phyloP scores from a whole-genome alignment of 2,888 invertebrate species.

The Ichneumoninae sp. region DNA sequence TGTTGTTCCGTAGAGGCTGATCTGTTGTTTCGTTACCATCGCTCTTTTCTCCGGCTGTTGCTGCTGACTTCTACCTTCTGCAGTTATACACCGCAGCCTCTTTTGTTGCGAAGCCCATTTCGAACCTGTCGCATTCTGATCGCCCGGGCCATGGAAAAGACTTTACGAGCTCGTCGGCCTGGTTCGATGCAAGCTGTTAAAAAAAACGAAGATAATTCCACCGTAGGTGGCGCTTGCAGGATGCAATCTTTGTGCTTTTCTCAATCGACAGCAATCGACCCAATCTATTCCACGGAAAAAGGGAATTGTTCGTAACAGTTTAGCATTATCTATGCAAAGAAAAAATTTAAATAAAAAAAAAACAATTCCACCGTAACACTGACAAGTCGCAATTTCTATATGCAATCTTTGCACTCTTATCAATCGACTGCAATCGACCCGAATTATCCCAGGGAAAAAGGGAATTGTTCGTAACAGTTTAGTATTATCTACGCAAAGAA shows the following conservation, averaged over 20 bases:
- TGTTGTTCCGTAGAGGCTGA: constrained; percentile 23
- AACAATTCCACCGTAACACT: not conserved
- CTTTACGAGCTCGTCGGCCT: constrained; percentile 32
- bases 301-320: too few relatives aligned
- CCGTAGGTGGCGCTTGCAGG: not conserved
- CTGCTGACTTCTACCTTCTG: constrained; percentile 1
- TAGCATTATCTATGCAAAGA: too few relatives aligned
- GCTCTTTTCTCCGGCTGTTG: constrained; percentile 4
- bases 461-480: too few relatives aligned
- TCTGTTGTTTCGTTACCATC: constrained; percentile 33
- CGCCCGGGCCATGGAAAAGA: constrained; percentile 28
- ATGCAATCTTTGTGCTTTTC: not conserved
- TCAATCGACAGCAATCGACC: not conserved
- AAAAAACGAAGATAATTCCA: not conserved
- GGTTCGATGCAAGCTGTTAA: not conserved
- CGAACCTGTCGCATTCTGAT: constrained; percentile 51
- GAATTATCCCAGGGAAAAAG: too few relatives aligned
- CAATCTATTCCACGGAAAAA: too few relatives aligned
- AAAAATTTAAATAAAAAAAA: too few relatives aligned
- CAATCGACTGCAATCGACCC: not conserved
- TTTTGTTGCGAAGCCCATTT: constrained; percentile 14
- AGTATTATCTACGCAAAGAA: too few relatives aligned
- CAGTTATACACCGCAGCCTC: constrained; percentile 5
- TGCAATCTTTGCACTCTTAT: not conserved
- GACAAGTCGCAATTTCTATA: too few relatives aligned